These are phyloP conservation scores for Pilophorus perplexus DNA, from an alignment of 2,888 invertebrate genomes.

Conservation along the genomic window DNA sequence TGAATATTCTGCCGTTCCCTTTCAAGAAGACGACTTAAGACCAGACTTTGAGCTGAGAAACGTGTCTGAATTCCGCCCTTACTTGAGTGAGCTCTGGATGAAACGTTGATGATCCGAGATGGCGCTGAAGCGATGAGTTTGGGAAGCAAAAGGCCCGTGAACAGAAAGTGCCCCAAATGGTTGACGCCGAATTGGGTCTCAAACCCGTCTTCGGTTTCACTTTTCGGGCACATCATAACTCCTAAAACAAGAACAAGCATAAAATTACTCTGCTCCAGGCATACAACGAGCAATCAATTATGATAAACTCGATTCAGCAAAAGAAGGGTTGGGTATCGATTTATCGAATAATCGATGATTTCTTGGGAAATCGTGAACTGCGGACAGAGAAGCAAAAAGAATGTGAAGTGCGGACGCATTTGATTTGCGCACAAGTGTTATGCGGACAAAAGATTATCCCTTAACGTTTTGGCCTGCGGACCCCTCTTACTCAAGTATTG, in stretches of 20 bases:
- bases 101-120: constrained; percentile 51
- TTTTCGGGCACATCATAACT: constrained; percentile 55
- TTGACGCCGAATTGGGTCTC: constrained; percentile 62
- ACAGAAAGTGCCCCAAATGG: constrained; percentile 62
- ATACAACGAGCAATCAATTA: neutral
- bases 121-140: constrained; percentile 54
- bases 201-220: constrained; percentile 57
- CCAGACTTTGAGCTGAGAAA: neutral
- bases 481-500: too few relatives aligned
- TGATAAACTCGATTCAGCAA: neutral
- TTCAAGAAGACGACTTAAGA: too few relatives aligned
- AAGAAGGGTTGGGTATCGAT: too few relatives aligned
- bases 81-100: constrained; percentile 49
- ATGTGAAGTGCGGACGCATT: too few relatives aligned
- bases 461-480: too few relatives aligned
- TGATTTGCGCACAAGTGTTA: too few relatives aligned
- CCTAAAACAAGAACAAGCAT: constrained; percentile 49
- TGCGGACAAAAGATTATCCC: too few relatives aligned
- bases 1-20: too few relatives aligned
- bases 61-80: neutral
- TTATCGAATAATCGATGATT: too few relatives aligned
- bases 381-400: too few relatives aligned
- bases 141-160: constrained; percentile 60
- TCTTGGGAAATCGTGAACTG: too few relatives aligned
- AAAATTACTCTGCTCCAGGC: too few relatives aligned